phyloP scores from a whole-genome alignment of 1,140 invertebrate species.

The Leptopilina boulardi region DNA sequence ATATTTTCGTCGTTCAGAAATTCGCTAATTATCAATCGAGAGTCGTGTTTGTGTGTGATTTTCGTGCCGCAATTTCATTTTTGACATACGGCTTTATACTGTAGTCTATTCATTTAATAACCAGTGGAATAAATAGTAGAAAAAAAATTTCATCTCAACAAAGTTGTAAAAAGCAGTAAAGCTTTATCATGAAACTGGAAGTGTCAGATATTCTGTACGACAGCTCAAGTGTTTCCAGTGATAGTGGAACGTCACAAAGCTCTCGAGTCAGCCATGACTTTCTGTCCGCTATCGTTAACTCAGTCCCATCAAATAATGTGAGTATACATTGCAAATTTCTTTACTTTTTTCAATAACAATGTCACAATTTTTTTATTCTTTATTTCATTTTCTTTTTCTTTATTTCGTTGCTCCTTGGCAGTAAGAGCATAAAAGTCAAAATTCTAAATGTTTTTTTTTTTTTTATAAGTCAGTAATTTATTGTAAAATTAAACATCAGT shows the following conservation, averaged over 20 bases:
- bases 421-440: too few relatives aligned
- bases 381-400: neutral
- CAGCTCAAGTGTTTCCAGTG: conserved; percentile 72
- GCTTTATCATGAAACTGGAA: conserved; percentile 67
- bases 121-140: neutral
- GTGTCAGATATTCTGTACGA: conserved; percentile 69
- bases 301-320: conserved; percentile 64
- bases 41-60: neutral
- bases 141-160: neutral
- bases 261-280: conserved; percentile 73
- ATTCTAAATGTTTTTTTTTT: too few relatives aligned
- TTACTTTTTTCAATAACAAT: neutral
- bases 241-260: conserved; percentile 72
- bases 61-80: neutral
- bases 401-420: too few relatives aligned
- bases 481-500: too few relatives aligned
- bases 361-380: neutral
- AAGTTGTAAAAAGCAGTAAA: neutral
- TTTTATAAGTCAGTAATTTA: too few relatives aligned
- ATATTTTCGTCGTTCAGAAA: neutral
- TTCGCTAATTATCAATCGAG: neutral
- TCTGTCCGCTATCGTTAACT: conserved; percentile 67
- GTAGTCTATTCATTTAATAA: neutral
- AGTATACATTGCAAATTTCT: conserved; percentile 55
- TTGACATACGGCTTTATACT: neutral